Evolutionary conservation across 2,113 vertebrate species (phyloP).

Genomic region (Megalops atlanticus): DNA sequence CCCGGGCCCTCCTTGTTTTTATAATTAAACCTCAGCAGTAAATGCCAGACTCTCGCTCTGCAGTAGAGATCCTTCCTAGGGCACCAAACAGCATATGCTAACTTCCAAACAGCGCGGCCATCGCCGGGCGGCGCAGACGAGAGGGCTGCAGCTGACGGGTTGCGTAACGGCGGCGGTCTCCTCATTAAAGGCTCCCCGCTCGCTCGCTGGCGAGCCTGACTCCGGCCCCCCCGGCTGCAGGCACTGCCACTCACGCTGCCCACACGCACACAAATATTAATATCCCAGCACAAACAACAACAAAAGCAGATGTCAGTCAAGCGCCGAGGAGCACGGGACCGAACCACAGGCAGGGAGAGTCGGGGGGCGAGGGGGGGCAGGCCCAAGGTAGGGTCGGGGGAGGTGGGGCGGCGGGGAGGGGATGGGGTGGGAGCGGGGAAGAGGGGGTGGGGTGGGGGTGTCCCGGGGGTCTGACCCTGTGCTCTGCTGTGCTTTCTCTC

Average conservation of each 20-base stretch:
- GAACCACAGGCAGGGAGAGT: slow-evolving; percentile 25
- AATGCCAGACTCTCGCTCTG: slow-evolving; percentile 45
- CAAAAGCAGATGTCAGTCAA: slow-evolving; percentile 48
- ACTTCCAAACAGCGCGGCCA: slow-evolving; percentile 47
- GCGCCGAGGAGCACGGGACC: slow-evolving; percentile 23
- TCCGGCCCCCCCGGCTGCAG: slow-evolving; percentile 34
- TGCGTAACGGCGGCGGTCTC: slow-evolving; percentile 41
- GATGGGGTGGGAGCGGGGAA: slow-evolving; percentile 18
- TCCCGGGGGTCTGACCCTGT: slow-evolving; percentile 5
- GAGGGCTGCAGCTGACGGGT: slow-evolving; percentile 39
- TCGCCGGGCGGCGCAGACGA: slow-evolving; percentile 41
- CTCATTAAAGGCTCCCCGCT: slow-evolving; percentile 49
- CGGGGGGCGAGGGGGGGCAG: slow-evolving; percentile 26
- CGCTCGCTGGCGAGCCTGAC: neutral
- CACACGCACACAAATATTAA: slow-evolving; percentile 54
- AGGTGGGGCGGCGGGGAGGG: slow-evolving; percentile 14
- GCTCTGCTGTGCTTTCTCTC: slow-evolving; percentile 44
- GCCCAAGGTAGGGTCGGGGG: slow-evolving; percentile 11
- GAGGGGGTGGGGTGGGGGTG: slow-evolving; percentile 17
- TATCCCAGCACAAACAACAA: slow-evolving; percentile 50
- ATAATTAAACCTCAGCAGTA: slow-evolving; percentile 49
- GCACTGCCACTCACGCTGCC: slow-evolving; percentile 37
- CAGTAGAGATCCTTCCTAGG: slow-evolving; percentile 34
- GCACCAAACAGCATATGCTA: slow-evolving; percentile 50
- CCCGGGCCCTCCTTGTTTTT: slow-evolving; percentile 26